Conservation (phyloP, 2,113 vertebrate species). For the Toxotes chatareus region DNA sequence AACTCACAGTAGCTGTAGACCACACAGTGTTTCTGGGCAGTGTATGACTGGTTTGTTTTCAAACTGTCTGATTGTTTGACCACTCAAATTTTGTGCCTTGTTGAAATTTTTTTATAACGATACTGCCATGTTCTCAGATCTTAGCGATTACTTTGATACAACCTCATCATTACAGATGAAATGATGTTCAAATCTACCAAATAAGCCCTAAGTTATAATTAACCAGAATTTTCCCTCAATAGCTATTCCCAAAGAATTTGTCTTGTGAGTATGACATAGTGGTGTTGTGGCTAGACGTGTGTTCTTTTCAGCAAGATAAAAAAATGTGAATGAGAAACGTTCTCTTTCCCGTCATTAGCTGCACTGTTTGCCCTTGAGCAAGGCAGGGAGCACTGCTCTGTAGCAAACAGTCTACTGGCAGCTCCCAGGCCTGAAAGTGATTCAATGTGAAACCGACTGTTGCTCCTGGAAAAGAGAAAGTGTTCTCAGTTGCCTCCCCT, state of each 20-base stretch:
- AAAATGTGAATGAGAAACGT: constrained; percentile 11
- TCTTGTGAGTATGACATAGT: not conserved
- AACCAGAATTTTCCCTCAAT: not conserved
- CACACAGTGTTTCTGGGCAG: not conserved
- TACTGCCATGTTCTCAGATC: not conserved
- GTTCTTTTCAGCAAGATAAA: constrained; percentile 3
- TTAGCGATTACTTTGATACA: not conserved
- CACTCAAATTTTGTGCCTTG: not conserved
- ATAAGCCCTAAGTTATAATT: not conserved
- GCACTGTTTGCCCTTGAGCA: constrained; percentile 45
- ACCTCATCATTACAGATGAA: constrained; percentile 1
- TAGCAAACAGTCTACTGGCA: constrained; percentile 13
- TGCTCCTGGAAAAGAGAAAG: constrained; percentile 55
- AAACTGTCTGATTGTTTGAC: not conserved
- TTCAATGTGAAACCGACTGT: constrained; percentile 49
- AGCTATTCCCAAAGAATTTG: not conserved
- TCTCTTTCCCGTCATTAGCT: not conserved
- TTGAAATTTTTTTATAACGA: not conserved
- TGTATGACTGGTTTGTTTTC: not conserved
- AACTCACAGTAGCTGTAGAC: not conserved
- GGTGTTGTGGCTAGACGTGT: not conserved
- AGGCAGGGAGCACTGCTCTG: constrained; percentile 42
- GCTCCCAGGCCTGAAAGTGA: constrained; percentile 27
- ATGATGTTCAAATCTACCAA: not conserved
- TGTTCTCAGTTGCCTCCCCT: constrained; percentile 44